Evolutionary conservation across 2,797 vertebrate genomes (phyloP).

Genomic region (Sebastes nivosus): DNA sequence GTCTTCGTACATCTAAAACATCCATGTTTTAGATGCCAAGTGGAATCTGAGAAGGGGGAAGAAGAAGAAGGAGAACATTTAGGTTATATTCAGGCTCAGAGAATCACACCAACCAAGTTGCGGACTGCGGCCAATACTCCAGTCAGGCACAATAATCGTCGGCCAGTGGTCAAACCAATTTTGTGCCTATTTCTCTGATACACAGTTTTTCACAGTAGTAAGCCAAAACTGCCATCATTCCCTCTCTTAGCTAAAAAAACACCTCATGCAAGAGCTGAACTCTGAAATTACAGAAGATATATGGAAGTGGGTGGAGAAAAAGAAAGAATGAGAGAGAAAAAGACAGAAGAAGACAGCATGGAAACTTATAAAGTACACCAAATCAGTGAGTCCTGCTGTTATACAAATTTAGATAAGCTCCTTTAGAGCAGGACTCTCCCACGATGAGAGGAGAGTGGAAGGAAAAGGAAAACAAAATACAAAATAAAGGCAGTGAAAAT

Average conservation of each 20-base stretch:
- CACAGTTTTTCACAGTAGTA: slow-evolving; percentile 2
- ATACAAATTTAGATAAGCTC: slow-evolving; percentile 42
- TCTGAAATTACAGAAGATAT: not conserved
- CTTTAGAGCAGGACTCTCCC: slow-evolving; percentile 20
- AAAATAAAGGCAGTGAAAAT: slow-evolving; percentile 28
- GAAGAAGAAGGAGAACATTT: not conserved
- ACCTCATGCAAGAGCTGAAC: not conserved
- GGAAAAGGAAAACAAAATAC: not conserved
- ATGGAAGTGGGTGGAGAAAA: not conserved
- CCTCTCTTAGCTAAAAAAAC: not conserved
- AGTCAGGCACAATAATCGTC: not conserved
- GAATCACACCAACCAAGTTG: not conserved
- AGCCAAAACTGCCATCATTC: not conserved
- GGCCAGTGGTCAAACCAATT: slow-evolving; percentile 2
- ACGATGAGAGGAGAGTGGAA: slow-evolving; percentile 15
- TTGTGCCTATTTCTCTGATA: not conserved
- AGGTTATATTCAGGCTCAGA: not conserved
- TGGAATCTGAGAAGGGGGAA: not conserved
- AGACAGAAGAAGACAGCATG: not conserved
- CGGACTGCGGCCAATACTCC: not conserved
- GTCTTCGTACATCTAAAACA: not conserved
- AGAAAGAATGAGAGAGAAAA: not conserved
- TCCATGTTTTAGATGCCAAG: not conserved
- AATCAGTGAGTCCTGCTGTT: slow-evolving; percentile 20
- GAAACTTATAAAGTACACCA: slow-evolving; percentile 28